These are phyloP conservation scores for Hemicordylus capensis DNA, from an alignment of 2,113 vertebrate genomes.

Conservation along the genomic window DNA sequence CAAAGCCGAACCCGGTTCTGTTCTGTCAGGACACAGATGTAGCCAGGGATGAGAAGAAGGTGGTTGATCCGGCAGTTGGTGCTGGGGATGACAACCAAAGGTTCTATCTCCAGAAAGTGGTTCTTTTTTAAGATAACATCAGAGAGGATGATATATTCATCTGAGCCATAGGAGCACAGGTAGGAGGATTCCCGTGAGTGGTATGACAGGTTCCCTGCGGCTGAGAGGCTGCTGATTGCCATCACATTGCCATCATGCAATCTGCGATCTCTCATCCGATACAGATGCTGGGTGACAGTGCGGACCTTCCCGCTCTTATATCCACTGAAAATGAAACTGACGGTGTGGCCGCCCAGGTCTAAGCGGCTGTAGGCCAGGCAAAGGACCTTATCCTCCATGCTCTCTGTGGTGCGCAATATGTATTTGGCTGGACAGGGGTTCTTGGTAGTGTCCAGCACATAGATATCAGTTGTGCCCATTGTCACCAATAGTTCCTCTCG, in stretches of 20 bases:
- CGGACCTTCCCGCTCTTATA: slow-evolving; percentile 61
- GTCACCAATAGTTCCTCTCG: slow-evolving; percentile 70
- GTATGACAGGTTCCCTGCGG: neutral
- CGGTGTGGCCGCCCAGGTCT: slow-evolving; percentile 33
- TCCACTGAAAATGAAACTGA: slow-evolving; percentile 67
- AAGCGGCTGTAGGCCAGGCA: slow-evolving; percentile 67
- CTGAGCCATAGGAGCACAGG: slow-evolving; percentile 71
- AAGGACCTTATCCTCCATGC: slow-evolving; percentile 53
- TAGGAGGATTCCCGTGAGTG: slow-evolving; percentile 29
- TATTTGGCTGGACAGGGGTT: slow-evolving; percentile 68
- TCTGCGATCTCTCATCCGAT: slow-evolving; percentile 39
- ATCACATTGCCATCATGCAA: slow-evolving; percentile 60
- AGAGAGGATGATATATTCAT: slow-evolving; percentile 65
- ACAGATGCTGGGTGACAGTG: slow-evolving; percentile 59
- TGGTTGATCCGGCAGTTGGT: slow-evolving; percentile 49
- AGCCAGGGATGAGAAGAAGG: slow-evolving; percentile 59
- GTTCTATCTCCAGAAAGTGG: slow-evolving; percentile 34
- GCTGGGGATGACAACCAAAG: slow-evolving; percentile 54
- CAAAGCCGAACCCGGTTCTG: slow-evolving; percentile 64
- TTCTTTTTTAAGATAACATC: slow-evolving; percentile 6
- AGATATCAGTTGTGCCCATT: slow-evolving; percentile 60
- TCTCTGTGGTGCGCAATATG: slow-evolving; percentile 46
- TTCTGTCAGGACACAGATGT: slow-evolving; percentile 64
- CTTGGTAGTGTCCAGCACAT: slow-evolving; percentile 66
- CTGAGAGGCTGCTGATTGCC: slow-evolving; percentile 53